A percentile compares a stretch with the other conserved stretches of the same genome.
These are phyloP conservation scores for Sebastes nivosus DNA, from an alignment of 2,797 vertebrate genomes.

Conservation along the genomic window DNA sequence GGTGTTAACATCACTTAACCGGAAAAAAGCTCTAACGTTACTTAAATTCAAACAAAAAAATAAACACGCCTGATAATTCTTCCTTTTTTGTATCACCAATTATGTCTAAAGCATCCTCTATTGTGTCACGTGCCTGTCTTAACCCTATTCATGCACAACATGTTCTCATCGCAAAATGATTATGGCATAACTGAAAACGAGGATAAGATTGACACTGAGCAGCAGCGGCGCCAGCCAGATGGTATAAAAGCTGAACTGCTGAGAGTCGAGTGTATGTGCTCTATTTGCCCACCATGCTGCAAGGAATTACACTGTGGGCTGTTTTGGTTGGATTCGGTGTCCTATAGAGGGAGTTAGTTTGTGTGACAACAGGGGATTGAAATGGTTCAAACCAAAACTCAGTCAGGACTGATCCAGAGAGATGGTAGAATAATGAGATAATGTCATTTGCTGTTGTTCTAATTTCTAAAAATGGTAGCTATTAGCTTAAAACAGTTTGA, in stretches of 20 bases:
- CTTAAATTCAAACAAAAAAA: neutral
- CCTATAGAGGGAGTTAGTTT: neutral
- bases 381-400: neutral
- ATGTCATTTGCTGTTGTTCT: neutral
- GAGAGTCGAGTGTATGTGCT: neutral
- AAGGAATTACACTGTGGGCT: neutral
- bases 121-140: neutral
- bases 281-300: neutral
- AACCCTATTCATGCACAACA: neutral
- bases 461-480: neutral
- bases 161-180: neutral
- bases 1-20: neutral
- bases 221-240: neutral
- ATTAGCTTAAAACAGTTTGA: too few relatives aligned
- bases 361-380: neutral
- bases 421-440: neutral
- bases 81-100: neutral
- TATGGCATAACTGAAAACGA: neutral
- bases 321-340: neutral
- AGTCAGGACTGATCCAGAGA: neutral
- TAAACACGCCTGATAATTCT: neutral
- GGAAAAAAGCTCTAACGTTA: neutral
- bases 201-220: neutral
- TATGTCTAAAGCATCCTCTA: neutral
- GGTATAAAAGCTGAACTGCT: conserved; percentile 2